Base-by-base conservation (phyloP, 1,140 invertebrate genomes). In the Atta colombica region DNA sequence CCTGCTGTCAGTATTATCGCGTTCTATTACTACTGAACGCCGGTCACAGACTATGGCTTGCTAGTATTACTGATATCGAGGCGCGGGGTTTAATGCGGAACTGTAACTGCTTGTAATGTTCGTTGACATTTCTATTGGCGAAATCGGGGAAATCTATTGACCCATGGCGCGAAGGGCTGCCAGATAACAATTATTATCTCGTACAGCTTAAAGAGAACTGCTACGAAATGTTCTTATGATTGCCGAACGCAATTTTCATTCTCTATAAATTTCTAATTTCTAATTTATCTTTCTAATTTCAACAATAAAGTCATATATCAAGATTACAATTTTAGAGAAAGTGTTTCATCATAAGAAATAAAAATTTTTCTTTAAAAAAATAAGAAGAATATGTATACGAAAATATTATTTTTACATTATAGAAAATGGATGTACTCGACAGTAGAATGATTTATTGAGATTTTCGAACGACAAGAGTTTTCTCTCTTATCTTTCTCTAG, bases 361-460 rank as follows among this genome's bases (percentile, higher is more conserved):
- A 3, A 5, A 35, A 35, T 35, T 53, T 35, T 55, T 10, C 6
- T 35, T 4, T 39, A 16, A 12, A 31, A 31, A 31, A 10, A 65
- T 78, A 35, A 53, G 14, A 8, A n/a, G 2, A 3, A 60, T 6
- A 2, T 39, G 16, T 58, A 58, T 72, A 31, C 6, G 21, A 71
- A 72, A 49, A 69, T 72, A 60, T 74, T 72, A 6, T 74, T 75
- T 75, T 4, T 21, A 31, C 14, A 3, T 10, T 45, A 3, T 84
- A 74, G 49, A 77, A 39, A n/a, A 12, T 31, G 28, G 12, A 65
- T 69, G 18, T 8, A 21, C 35, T 39, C 5, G 63, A 35, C 21
- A 25, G 28, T 63, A 39, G 61, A 53, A 87, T 89, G 85, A 90
- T 85, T 89, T 87, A 82, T 87, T 77, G 74, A 69, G 35, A 81